phyloP scores from a whole-genome alignment of 2,888 invertebrate genomes.

The Sphinx pinastri region DNA sequence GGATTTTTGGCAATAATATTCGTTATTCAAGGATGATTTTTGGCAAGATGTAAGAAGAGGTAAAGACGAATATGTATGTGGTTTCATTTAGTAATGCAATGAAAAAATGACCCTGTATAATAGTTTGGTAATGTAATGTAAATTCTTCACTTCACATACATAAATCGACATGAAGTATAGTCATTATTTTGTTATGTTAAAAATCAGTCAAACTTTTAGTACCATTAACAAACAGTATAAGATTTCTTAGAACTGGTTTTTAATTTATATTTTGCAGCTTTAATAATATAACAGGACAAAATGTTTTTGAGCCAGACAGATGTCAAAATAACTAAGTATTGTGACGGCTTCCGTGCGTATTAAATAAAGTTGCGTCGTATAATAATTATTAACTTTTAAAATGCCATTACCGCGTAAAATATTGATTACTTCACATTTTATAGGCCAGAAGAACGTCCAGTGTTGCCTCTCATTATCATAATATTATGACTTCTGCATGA shows the following conservation, averaged over 20 bases:
- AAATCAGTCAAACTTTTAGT: neutral
- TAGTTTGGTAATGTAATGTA: no score
- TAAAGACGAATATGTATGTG: no score
- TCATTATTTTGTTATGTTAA: no score
- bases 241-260: neutral
- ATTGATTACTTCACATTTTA: constrained; percentile 26
- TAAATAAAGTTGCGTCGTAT: constrained; percentile 11
- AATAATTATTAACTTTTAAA: constrained; percentile 16
- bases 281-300: constrained; percentile 7
- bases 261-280: neutral
- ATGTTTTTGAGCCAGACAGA: neutral
- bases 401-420: constrained; percentile 35
- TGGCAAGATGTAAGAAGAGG: no score
- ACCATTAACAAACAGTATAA: neutral
- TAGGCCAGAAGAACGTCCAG: constrained; percentile 23
- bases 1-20: no score
- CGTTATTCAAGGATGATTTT: no score
- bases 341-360: constrained; percentile 8
- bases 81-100: no score
- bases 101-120: no score
- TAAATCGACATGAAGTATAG: no score
- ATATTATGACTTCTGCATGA: constrained; percentile 42
- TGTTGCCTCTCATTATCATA: constrained; percentile 40
- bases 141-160: no score
- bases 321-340: constrained; percentile 15